Percentiles rank a stretch among this genome's conserved stretches.
Evolutionary conservation across 2,797 vertebrate genomes (phyloP).

Genomic region (Emydoidea blandingii): DNA sequence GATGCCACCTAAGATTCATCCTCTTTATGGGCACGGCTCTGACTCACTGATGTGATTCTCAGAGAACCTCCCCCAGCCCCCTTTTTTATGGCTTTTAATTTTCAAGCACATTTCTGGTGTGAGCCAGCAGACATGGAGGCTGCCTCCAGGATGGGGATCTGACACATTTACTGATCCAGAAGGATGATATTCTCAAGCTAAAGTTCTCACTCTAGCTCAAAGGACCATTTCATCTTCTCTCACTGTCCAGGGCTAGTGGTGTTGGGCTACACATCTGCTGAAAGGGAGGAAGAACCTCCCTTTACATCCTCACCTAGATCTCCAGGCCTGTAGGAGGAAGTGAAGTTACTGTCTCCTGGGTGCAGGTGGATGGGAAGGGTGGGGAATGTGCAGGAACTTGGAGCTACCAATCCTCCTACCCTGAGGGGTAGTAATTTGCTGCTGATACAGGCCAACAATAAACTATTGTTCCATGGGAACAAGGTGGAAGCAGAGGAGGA

Average conservation of each 20-base stretch:
- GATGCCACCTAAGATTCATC: background rate
- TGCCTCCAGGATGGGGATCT: background rate
- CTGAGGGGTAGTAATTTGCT: background rate
- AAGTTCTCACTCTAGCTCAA: background rate
- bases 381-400: background rate
- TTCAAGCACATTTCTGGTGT: background rate
- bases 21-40: background rate
- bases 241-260: background rate
- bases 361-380: background rate
- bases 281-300: background rate
- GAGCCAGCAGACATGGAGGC: background rate
- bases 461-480: background rate
- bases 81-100: background rate
- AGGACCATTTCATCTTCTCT: background rate
- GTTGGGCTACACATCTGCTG: background rate
- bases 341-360: background rate
- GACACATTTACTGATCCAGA: background rate
- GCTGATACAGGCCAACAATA: background rate
- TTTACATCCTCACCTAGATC: background rate
- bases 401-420: background rate
- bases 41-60: background rate
- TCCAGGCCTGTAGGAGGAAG: background rate
- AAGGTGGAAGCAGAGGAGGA: background rate
- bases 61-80: background rate
- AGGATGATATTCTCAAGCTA: background rate